These are phyloP conservation scores for Tragulus kanchil DNA, from an alignment of 2,113 vertebrate genomes.

Conservation along the genomic window DNA sequence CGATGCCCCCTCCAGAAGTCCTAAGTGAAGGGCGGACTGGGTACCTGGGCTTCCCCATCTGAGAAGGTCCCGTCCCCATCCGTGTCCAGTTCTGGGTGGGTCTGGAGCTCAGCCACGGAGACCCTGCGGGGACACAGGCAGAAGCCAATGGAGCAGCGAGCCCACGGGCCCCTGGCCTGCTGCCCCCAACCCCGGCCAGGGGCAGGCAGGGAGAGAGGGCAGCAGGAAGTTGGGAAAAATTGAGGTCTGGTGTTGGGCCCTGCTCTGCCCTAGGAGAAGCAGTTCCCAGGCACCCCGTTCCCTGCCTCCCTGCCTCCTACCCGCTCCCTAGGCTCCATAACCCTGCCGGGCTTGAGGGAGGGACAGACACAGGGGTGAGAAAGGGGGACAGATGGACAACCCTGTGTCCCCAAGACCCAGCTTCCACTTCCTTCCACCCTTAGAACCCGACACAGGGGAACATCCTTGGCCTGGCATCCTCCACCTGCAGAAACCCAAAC, in stretches of 20 bases:
- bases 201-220: background rate
- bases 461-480: background rate
- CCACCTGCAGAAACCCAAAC: rapidly evolving
- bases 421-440: background rate
- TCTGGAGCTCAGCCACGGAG: slow-evolving; percentile 89
- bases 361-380: no score
- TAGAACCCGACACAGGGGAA: background rate
- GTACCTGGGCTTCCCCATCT: slow-evolving; percentile 92
- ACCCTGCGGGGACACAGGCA: slow-evolving; percentile 83
- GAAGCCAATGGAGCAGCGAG: background rate
- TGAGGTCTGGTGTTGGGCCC: background rate
- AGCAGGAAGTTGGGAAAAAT: background rate
- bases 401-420: background rate
- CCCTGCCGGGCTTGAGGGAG: background rate
- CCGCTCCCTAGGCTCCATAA: background rate
- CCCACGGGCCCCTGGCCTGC: background rate
- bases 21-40: background rate
- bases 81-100: slow-evolving; percentile 91
- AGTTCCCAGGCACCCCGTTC: background rate
- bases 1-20: background rate
- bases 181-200: background rate
- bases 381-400: background rate
- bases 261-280: background rate
- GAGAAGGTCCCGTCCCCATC: slow-evolving; percentile 91
- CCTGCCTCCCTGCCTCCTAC: no score